Evolutionary conservation across 2,113 vertebrate genomes (phyloP).

Genomic region (Corvus cornix): DNA sequence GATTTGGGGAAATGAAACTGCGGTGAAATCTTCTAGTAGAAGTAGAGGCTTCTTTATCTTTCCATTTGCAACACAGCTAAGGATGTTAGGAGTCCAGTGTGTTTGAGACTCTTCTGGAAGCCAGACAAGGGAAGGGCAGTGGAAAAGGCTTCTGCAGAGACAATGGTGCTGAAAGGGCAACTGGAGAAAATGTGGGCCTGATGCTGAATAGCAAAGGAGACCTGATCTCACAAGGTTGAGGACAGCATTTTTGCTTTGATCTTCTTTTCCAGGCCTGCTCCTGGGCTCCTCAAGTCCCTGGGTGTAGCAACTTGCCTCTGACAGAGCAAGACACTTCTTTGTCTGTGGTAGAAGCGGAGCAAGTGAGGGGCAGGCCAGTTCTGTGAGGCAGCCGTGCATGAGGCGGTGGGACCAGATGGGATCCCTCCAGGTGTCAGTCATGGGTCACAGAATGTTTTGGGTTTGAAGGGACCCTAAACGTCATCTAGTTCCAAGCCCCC

Average conservation of each 20-base stretch:
- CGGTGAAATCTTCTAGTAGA: neutral
- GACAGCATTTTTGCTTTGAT: neutral
- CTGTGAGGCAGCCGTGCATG: rapidly evolving
- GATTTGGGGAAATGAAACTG: neutral
- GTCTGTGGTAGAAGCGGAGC: rapidly evolving
- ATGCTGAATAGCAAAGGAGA: neutral
- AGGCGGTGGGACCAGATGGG: neutral
- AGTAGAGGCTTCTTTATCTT: neutral
- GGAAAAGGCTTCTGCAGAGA: neutral
- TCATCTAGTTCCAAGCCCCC: neutral
- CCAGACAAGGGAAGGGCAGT: neutral
- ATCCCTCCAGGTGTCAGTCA: no score
- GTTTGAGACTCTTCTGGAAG: neutral
- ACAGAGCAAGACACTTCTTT: rapidly evolving
- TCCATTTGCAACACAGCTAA: neutral
- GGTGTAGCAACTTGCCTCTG: rapidly evolving
- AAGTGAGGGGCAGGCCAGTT: neutral
- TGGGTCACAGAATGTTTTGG: neutral
- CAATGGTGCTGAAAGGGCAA: rapidly evolving
- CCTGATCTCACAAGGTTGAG: neutral
- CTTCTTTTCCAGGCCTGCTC: neutral
- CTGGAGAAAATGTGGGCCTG: neutral
- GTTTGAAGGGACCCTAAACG: neutral
- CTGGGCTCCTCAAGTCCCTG: neutral
- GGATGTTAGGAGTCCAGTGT: neutral